Conservation (phyloP, 64 coral and sea anemone genomes). For the Stichodactyla mertensii region DNA sequence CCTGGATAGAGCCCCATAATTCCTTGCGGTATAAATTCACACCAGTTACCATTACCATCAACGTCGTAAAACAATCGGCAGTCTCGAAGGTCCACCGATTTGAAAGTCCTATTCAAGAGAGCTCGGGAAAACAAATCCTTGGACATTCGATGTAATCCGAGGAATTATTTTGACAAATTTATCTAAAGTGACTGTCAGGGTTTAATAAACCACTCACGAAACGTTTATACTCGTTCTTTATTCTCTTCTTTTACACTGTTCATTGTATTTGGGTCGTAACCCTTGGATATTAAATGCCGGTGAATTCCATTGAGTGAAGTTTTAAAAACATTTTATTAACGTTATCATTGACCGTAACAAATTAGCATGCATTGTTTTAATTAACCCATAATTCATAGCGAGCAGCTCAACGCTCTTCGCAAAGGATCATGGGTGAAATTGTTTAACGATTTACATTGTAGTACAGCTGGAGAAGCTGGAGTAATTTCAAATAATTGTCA, state of each 20-base stretch:
- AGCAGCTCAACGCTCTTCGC: not conserved
- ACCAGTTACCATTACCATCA: no score
- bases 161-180: not conserved
- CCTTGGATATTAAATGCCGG: not conserved
- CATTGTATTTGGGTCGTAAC: not conserved
- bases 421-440: not conserved
- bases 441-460: not conserved
- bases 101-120: no score
- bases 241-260: not conserved
- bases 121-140: no score
- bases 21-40: no score
- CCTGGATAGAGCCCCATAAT: no score
- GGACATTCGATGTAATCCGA: no score
- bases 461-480: no score
- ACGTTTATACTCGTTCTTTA: not conserved
- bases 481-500: no score
- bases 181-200: not conserved
- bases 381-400: not conserved
- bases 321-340: not conserved
- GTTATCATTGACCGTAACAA: not conserved
- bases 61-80: no score
- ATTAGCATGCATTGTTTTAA: not conserved
- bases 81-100: no score
- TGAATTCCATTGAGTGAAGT: not conserved
- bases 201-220: not conserved